Percentiles rank a stretch among this genome's conserved stretches.
Conservation (phyloP, 2,888 invertebrate genomes). For the Ellobium chinense region DNA sequence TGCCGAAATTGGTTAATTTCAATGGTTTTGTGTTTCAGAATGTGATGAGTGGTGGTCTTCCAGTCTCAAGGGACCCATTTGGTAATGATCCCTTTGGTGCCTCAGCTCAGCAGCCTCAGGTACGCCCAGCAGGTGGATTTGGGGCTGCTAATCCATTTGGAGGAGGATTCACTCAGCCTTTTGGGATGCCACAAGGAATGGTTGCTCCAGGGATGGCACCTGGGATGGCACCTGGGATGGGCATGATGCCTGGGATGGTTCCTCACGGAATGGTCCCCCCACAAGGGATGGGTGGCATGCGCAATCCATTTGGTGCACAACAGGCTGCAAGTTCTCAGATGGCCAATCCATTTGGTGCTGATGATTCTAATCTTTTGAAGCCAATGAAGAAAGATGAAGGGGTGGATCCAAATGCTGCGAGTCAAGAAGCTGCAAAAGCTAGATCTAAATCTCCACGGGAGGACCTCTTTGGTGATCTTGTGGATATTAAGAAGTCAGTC, state of each 20-base stretch:
- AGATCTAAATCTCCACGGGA: conserved; percentile 36
- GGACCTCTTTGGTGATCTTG: conserved; percentile 62
- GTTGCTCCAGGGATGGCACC: not conserved
- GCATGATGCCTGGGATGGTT: conserved; percentile 4
- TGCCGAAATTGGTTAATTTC: not conserved
- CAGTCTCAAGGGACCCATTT: conserved; percentile 59
- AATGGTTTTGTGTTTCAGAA: conserved; percentile 34
- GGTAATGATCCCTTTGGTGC: conserved; percentile 56
- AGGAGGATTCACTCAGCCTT: conserved; percentile 18
- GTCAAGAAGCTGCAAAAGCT: not conserved
- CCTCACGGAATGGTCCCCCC: conserved; percentile 41
- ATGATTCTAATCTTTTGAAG: conserved; percentile 30
- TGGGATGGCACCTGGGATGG: not conserved
- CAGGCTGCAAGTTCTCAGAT: conserved; percentile 37
- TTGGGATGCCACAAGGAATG: conserved; percentile 34
- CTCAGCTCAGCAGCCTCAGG: conserved; percentile 20
- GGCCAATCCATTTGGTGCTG: conserved; percentile 47
- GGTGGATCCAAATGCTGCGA: conserved; percentile 10
- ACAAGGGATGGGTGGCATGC: conserved; percentile 39
- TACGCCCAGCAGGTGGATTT: conserved; percentile 5
- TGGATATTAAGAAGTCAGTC: conserved; percentile 52
- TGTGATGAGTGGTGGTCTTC: conserved; percentile 33
- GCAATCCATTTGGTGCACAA: conserved; percentile 38
- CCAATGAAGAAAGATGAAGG: conserved; percentile 44
- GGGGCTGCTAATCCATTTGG: conserved; percentile 37